These are phyloP conservation scores for Scylla paramamosain DNA, from an alignment of 1,140 invertebrate species.

Conservation along the genomic window DNA sequence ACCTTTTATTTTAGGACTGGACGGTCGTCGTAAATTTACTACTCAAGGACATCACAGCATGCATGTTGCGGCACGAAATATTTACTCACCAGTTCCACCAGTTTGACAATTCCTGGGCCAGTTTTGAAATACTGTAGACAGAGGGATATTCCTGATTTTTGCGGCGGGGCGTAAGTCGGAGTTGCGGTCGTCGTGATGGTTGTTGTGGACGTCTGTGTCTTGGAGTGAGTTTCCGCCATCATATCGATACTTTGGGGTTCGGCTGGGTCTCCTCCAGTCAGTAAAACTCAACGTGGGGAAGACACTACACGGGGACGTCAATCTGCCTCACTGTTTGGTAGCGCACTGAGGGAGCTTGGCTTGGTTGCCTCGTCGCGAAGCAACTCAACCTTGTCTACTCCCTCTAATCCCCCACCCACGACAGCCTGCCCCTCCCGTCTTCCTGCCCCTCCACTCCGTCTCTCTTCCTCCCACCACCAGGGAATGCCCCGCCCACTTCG, in stretches of 20 bases:
- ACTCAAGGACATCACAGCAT: background rate
- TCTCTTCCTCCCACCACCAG: background rate
- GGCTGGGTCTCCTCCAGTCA: constrained; percentile 13
- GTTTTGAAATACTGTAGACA: constrained; percentile 71
- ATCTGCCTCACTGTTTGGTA: constrained; percentile 63
- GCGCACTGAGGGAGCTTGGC: constrained; percentile 34
- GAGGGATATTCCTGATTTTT: constrained; percentile 60
- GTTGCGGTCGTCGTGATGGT: constrained; percentile 50
- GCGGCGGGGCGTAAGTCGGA: constrained; percentile 64
- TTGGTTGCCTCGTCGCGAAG: background rate
- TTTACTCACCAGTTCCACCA: constrained; percentile 68
- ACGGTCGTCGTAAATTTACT: too few species aligned
- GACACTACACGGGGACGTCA: constrained; percentile 53
- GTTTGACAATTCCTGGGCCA: constrained; percentile 66
- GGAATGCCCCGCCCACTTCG: constrained; percentile 35
- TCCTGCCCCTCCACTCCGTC: background rate
- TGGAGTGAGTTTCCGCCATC: constrained; percentile 72
- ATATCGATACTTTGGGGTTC: constrained; percentile 24
- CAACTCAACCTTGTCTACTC: background rate
- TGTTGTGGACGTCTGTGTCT: constrained; percentile 61
- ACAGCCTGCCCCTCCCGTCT: background rate
- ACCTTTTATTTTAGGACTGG: background rate
- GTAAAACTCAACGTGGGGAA: constrained; percentile 14
- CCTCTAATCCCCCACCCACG: background rate
- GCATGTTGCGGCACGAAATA: background rate